Evolutionary conservation across 2,113 vertebrate genomes (phyloP).

Genomic region (Lampris megalopsis): DNA sequence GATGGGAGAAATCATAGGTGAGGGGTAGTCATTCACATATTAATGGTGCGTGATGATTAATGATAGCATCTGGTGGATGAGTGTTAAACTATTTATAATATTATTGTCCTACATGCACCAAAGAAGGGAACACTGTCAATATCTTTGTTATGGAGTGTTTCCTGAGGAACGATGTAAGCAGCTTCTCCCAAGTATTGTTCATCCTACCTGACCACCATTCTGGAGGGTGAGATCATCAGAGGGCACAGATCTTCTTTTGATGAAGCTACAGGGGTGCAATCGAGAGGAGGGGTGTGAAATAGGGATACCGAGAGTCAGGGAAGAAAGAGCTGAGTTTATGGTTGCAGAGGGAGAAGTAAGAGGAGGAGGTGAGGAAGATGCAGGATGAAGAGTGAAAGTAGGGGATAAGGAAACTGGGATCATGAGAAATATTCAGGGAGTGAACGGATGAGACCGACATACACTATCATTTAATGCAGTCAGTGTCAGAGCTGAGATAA

Average conservation of each 20-base stretch:
- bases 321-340: neutral
- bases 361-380: conserved; percentile 5
- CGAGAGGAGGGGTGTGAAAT: neutral
- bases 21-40: too few relatives aligned
- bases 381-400: conserved; percentile 21
- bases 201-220: conserved; percentile 70
- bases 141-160: too few relatives aligned
- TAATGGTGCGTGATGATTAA: too few relatives aligned
- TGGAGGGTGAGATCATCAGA: conserved; percentile 56
- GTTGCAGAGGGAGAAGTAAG: conserved; percentile 13
- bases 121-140: too few relatives aligned
- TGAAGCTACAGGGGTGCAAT: neutral
- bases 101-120: too few relatives aligned
- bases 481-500: neutral
- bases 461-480: conserved; percentile 15
- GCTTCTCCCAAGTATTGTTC: neutral
- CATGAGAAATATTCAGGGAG: neutral
- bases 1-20: too few relatives aligned
- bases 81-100: too few relatives aligned
- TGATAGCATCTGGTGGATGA: too few relatives aligned
- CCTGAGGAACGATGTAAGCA: too few relatives aligned
- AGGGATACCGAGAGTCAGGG: neutral
- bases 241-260: conserved; percentile 5
- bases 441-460: conserved; percentile 19
- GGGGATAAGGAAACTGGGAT: conserved; percentile 48